These are phyloP conservation scores for Notocelia uddmanniana DNA, from an alignment of 2,888 invertebrate genomes.

Conservation along the genomic window DNA sequence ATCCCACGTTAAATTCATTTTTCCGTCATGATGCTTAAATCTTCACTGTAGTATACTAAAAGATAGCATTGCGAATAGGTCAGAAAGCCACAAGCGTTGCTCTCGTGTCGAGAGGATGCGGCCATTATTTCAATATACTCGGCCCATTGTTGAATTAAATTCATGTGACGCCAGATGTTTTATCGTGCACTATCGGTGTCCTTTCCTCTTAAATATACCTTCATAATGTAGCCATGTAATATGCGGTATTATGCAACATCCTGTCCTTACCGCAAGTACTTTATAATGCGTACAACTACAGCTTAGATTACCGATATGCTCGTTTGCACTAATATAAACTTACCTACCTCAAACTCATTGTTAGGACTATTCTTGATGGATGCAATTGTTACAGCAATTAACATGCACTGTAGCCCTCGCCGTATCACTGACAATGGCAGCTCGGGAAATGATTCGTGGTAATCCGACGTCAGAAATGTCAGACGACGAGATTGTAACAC, in stretches of 20 bases:
- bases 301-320: constrained; percentile 36
- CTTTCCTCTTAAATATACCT: constrained; percentile 46
- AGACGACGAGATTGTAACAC: constrained; percentile 68
- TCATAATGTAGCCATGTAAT: constrained; percentile 37
- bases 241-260: constrained; percentile 48
- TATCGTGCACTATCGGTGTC: constrained; percentile 50
- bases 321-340: constrained; percentile 25
- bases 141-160: constrained; percentile 67
- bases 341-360: constrained; percentile 33
- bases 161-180: constrained; percentile 56
- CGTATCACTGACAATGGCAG: constrained; percentile 59
- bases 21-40: not conserved
- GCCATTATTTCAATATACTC: constrained; percentile 71
- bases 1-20: not conserved
- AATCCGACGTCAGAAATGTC: constrained; percentile 79
- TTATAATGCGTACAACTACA: constrained; percentile 31
- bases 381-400: constrained; percentile 63
- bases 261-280: constrained; percentile 47
- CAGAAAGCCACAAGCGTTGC: constrained; percentile 36
- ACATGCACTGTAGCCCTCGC: constrained; percentile 57
- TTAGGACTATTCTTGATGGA: constrained; percentile 30
- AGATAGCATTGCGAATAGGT: constrained; percentile 23
- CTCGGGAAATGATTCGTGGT: constrained; percentile 61
- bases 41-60: not conserved
- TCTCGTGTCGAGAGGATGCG: constrained; percentile 61